Evolutionary conservation across 1,140 invertebrate genomes (phyloP).

Genomic region (Lordiphosa stackelbergi): DNA sequence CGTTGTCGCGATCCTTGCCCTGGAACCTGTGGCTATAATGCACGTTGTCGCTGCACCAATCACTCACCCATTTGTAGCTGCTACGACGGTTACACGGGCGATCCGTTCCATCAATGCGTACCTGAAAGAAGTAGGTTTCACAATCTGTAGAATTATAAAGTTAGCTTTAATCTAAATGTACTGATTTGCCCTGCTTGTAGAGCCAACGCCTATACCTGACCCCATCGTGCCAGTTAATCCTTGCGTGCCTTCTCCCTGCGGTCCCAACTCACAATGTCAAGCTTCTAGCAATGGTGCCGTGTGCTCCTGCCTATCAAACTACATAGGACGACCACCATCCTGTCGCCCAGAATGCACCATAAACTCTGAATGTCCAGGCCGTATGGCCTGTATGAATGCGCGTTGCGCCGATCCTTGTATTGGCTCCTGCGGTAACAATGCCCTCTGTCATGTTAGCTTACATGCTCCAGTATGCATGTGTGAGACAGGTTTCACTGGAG

Average conservation of each 20-base stretch:
- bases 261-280: slow-evolving; percentile 82
- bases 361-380: slow-evolving; percentile 83
- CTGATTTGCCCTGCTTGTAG: slow-evolving; percentile 29
- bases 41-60: slow-evolving; percentile 88
- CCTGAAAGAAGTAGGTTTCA: slow-evolving; percentile 68
- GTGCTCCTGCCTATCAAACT: slow-evolving; percentile 83
- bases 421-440: slow-evolving; percentile 84
- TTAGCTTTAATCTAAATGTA: slow-evolving; percentile 21
- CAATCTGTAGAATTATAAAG: background rate
- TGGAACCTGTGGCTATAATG: slow-evolving; percentile 89
- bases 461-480: slow-evolving; percentile 85
- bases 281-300: slow-evolving; percentile 80
- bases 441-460: slow-evolving; percentile 83
- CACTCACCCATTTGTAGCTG: slow-evolving; percentile 91
- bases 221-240: slow-evolving; percentile 76
- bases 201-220: slow-evolving; percentile 51
- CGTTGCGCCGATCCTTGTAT: slow-evolving; percentile 85
- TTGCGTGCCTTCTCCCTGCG: slow-evolving; percentile 83
- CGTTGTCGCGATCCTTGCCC: slow-evolving; percentile 88
- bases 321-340: slow-evolving; percentile 84
- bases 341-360: slow-evolving; percentile 86
- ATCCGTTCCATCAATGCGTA: slow-evolving; percentile 83
- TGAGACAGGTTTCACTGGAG: slow-evolving; percentile 83
- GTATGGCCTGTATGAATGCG: slow-evolving; percentile 82
- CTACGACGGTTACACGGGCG: slow-evolving; percentile 84